Percentiles rank a stretch among this genome's conserved stretches.
These are phyloP conservation scores for Plectus sambesii DNA, from an alignment of 1,140 invertebrate genomes.

Conservation along the genomic window DNA sequence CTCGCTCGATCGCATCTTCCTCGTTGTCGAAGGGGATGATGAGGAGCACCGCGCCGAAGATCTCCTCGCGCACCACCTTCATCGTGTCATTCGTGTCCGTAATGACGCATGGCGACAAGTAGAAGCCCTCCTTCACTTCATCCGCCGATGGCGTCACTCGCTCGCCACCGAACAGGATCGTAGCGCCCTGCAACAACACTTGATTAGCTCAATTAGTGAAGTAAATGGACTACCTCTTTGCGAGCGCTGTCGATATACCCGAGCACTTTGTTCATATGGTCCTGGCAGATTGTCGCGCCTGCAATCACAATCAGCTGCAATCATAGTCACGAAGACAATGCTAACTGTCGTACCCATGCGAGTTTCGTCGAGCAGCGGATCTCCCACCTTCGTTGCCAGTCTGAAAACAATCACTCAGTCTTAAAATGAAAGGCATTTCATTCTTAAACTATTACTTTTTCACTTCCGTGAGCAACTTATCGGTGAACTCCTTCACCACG, in stretches of 20 bases:
- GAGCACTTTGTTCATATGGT: conserved; percentile 52
- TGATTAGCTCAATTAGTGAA: conserved; percentile 9
- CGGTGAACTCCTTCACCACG: conserved; percentile 46
- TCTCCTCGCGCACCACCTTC: conserved; percentile 52
- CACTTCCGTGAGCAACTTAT: conserved; percentile 42
- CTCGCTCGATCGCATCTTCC: conserved; percentile 51
- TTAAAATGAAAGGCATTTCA: no score
- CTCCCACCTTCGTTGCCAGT: conserved; percentile 46
- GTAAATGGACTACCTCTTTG: conserved; percentile 46
- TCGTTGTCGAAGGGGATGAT: conserved; percentile 52
- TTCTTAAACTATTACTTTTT: no score
- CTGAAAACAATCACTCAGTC: no score
- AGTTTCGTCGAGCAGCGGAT: conserved; percentile 49
- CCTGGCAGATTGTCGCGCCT: conserved; percentile 52
- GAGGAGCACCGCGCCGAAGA: conserved; percentile 53
- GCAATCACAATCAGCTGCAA: no score
- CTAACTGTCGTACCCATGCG: no score
- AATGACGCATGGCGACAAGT: conserved; percentile 39
- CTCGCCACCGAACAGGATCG: conserved; percentile 52
- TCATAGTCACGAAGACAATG: no score
- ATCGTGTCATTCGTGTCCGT: conserved; percentile 48
- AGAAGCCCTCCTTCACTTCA: conserved; percentile 36
- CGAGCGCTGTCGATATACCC: conserved; percentile 51
- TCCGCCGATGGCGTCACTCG: conserved; percentile 43
- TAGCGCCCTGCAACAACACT: conserved; percentile 49